Percentiles rank a stretch among this genome's conserved stretches.
Conservation (phyloP, 2,113 vertebrate genomes). For the Typhlomys cinereus region DNA sequence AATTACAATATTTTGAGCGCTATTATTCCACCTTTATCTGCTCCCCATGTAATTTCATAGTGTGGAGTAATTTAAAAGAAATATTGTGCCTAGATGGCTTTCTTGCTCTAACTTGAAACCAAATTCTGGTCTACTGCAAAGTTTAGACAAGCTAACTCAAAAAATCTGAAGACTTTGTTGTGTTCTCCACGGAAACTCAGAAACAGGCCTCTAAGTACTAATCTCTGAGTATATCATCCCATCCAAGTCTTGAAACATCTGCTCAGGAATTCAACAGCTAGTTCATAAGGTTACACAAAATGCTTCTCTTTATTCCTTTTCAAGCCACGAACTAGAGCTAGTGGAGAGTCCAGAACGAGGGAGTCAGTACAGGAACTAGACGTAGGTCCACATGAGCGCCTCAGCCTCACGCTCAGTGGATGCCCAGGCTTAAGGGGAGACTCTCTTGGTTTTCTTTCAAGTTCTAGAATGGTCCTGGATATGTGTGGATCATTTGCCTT, state of each 20-base stretch:
- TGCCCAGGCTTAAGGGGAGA: background rate
- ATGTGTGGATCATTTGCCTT: background rate
- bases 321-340: background rate
- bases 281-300: slow-evolving; percentile 27
- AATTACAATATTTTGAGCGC: slow-evolving; percentile 75
- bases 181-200: slow-evolving; percentile 44
- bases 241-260: slow-evolving; percentile 7
- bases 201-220: slow-evolving; percentile 35
- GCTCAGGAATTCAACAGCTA: background rate
- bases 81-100: slow-evolving; percentile 73
- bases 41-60: slow-evolving; percentile 73
- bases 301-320: background rate
- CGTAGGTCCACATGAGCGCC: background rate
- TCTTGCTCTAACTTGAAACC: slow-evolving; percentile 69
- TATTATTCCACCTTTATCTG: slow-evolving; percentile 75
- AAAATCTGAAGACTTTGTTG: slow-evolving; percentile 58
- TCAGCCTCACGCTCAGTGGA: background rate
- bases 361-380: background rate
- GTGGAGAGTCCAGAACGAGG: background rate
- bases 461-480: background rate
- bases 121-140: slow-evolving; percentile 68
- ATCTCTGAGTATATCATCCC: slow-evolving; percentile 1
- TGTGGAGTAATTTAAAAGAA: slow-evolving; percentile 76
- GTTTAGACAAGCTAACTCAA: slow-evolving; percentile 61
- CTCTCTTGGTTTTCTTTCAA: background rate